phyloP scores from a whole-genome alignment of 2,888 invertebrate genomes.

The Metopia argyrocephala region DNA sequence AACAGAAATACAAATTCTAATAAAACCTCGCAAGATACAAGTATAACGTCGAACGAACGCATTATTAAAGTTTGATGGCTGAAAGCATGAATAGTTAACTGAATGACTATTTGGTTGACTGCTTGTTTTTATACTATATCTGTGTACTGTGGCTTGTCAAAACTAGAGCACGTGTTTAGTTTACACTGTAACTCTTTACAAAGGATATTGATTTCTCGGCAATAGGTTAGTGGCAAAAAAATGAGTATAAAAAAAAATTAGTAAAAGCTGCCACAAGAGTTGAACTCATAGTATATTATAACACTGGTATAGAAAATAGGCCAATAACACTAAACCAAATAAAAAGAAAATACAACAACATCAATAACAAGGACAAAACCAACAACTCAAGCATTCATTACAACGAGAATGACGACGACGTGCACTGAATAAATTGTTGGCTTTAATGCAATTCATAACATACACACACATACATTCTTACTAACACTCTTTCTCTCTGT shows the following conservation, averaged over 20 bases:
- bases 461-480: conserved; percentile 4
- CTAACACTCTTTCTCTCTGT: background rate
- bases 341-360: background rate
- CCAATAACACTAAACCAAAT: conserved; percentile 37
- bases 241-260: no score
- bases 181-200: background rate
- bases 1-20: background rate
- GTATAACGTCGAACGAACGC: conserved; percentile 33
- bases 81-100: background rate
- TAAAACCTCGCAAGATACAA: background rate
- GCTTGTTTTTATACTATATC: background rate
- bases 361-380: background rate
- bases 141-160: background rate
- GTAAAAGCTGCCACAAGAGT: background rate
- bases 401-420: conserved; percentile 5
- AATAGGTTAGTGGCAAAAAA: conserved; percentile 34
- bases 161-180: background rate
- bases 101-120: background rate
- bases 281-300: background rate
- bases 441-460: conserved; percentile 32
- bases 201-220: conserved; percentile 35
- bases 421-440: conserved; percentile 51
- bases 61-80: conserved; percentile 22
- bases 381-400: background rate
- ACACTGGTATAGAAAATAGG: conserved; percentile 28